Conservation (phyloP, 2,888 invertebrate genomes). For the Peribatodes rhomboidaria region DNA sequence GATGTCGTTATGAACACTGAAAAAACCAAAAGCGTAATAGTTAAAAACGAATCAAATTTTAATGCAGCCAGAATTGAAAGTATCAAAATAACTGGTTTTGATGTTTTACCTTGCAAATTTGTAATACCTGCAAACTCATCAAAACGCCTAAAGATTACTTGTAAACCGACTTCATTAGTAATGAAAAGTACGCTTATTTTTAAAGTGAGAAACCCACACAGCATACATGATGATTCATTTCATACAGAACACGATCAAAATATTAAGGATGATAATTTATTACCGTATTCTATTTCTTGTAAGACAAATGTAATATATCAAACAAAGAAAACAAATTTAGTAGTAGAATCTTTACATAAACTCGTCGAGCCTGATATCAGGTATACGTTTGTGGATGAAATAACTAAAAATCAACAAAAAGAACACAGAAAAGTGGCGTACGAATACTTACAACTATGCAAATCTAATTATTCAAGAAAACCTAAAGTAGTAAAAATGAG, state of each 20-base stretch:
- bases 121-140: constrained; percentile 71
- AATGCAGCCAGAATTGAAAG: constrained; percentile 74
- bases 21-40: constrained; percentile 68
- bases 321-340: constrained; percentile 51
- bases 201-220: constrained; percentile 68
- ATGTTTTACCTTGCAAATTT: constrained; percentile 71
- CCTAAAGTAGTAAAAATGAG: constrained; percentile 53
- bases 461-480: constrained; percentile 53
- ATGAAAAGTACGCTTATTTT: constrained; percentile 62
- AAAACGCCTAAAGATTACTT: constrained; percentile 59
- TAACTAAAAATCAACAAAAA: constrained; percentile 55
- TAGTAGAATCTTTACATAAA: constrained; percentile 72
- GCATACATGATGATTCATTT: constrained; percentile 41
- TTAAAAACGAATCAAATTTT: constrained; percentile 76
- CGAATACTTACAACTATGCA: constrained; percentile 60
- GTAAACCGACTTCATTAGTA: constrained; percentile 68
- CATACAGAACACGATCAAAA: constrained; percentile 28
- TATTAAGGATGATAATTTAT: constrained; percentile 54
- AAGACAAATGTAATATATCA: constrained; percentile 62
- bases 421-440: constrained; percentile 56
- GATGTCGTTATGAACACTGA: constrained; percentile 70
- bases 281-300: constrained; percentile 61
- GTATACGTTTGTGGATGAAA: constrained; percentile 67
- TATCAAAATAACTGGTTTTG: constrained; percentile 68
- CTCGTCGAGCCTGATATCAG: constrained; percentile 61